Base-by-base conservation (phyloP, 2,888 invertebrate species). In the Drosophila algonquin region DNA sequence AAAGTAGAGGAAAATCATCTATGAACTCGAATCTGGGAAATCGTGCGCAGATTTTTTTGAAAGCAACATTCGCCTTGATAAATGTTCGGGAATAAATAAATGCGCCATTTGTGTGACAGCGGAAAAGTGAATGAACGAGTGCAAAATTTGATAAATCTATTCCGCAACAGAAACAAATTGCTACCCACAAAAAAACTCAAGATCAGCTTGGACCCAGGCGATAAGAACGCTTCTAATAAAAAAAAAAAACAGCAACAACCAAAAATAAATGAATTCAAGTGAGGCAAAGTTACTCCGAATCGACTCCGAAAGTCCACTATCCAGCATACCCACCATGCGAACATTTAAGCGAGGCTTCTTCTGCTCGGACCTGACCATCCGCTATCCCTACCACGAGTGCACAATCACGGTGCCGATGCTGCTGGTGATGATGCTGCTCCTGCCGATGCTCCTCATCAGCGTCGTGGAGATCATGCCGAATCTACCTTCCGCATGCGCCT, bases 291-390 rank as follows among this genome's bases (percentile, higher is more conserved):
- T 27, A 30, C 18, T 32, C 12, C 24, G 21, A 55, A 35, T 18
- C 4, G 21, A 18, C 44, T 44, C 8, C 24, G 40, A 27, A 27
- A 35, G 16, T 21, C 1, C 0, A 18, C 1, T 9, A 7, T 47
- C 47, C 69, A 56, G 21, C 1, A 90, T 91, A 7, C 32, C 47
- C 69, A 56, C 24, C 1, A 90, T 90, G 90, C 87, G 77, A 14
- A 83, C 88, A 16, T 90, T 89, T n/a, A 90, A 90, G 32, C 89
- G 90, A 8, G 90, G 90, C 27, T 90, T 90, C 78, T 90, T 90
- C 77, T 90, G 90, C 75, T 78, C 79, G 61, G 90, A 90, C 59
- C 80, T 90, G 0, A 81, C 83, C 18, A 72, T 90, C 24, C 88
- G 90, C 6, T 90, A 90, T 67, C 90, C 90, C 1, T 91, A 90